Percentiles rank a stretch among this genome's conserved stretches.
Conservation (phyloP, 2,797 vertebrate species). For the Amblyopsis hoosieri region DNA sequence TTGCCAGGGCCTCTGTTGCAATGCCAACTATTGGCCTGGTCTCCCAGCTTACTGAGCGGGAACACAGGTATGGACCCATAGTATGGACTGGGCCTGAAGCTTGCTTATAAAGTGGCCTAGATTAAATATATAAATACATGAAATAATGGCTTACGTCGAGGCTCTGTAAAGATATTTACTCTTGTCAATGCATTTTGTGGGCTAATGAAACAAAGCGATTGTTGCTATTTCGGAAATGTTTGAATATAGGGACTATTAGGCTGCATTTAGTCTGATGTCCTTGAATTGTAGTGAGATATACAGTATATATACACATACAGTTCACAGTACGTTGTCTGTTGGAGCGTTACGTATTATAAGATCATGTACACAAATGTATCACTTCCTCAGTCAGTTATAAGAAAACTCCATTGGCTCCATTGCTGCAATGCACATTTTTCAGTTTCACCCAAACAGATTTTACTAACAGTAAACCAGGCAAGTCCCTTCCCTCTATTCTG, state of each 20-base stretch:
- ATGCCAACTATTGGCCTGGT: slow-evolving; percentile 76
- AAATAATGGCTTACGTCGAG: too few species aligned
- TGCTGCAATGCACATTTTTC: too few species aligned
- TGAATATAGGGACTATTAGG: slow-evolving; percentile 17
- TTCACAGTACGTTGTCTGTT: too few species aligned
- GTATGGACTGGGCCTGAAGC: slow-evolving; percentile 23
- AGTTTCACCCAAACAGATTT: too few species aligned
- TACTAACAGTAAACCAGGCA: too few species aligned
- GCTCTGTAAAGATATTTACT: slow-evolving; percentile 5
- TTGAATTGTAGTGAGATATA: neutral
- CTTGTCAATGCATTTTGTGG: slow-evolving; percentile 12
- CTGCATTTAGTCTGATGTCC: neutral
- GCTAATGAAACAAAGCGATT: neutral
- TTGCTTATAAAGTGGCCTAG: slow-evolving; percentile 26
- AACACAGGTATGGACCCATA: slow-evolving; percentile 73
- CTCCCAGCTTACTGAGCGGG: slow-evolving; percentile 76
- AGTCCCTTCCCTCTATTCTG: neutral
- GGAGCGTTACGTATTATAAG: too few species aligned
- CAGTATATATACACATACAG: neutral
- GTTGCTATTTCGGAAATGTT: slow-evolving; percentile 20
- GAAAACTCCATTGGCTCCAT: too few species aligned
- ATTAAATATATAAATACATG: neutral
- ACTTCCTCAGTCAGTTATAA: too few species aligned
- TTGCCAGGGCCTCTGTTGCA: slow-evolving; percentile 75
- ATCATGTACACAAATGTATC: too few species aligned